These are phyloP conservation scores for Pogonus chalceus DNA, from an alignment of 1,140 invertebrate species.

Conservation along the genomic window DNA sequence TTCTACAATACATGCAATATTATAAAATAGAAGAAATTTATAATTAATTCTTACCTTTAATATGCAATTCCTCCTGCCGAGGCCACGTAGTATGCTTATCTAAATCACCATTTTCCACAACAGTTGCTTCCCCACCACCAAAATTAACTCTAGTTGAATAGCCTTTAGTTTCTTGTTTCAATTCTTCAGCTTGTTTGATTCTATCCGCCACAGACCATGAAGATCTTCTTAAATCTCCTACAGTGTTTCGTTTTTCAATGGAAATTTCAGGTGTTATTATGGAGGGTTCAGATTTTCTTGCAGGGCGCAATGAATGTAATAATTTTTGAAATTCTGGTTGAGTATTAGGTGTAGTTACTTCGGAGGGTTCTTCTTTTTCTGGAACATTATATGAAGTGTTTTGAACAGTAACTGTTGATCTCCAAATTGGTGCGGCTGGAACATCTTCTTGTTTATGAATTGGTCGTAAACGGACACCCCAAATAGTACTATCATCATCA, in stretches of 20 bases:
- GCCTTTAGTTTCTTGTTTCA: slow-evolving; percentile 32
- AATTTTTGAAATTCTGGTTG: slow-evolving; percentile 35
- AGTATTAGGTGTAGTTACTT: slow-evolving; percentile 10
- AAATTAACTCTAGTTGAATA: slow-evolving; percentile 49
- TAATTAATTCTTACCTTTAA: slow-evolving; percentile 9
- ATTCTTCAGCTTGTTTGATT: slow-evolving; percentile 32
- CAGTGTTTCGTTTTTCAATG: slow-evolving; percentile 16
- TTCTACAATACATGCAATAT: background rate
- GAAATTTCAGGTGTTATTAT: slow-evolving; percentile 5
- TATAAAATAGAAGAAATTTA: slow-evolving; percentile 19
- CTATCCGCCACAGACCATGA: slow-evolving; percentile 40
- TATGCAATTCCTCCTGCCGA: background rate
- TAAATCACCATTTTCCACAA: slow-evolving; percentile 27
- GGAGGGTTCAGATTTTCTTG: slow-evolving; percentile 16
- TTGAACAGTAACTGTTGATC: slow-evolving; percentile 33
- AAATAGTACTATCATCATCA: slow-evolving; percentile 29
- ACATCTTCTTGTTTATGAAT: slow-evolving; percentile 23
- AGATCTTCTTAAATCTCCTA: slow-evolving; percentile 24
- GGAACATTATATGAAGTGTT: slow-evolving; percentile 21
- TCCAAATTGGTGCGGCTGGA: slow-evolving; percentile 32
- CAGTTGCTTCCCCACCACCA: slow-evolving; percentile 35
- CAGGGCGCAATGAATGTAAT: slow-evolving; percentile 29
- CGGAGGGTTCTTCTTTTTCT: slow-evolving; percentile 3
- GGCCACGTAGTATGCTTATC: background rate
- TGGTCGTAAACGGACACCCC: slow-evolving; percentile 39